These are phyloP conservation scores for Cladorhizidae sp. DNA, from an alignment of 37 sponge, comb jelly and placozoan species.

Conservation along the genomic window DNA sequence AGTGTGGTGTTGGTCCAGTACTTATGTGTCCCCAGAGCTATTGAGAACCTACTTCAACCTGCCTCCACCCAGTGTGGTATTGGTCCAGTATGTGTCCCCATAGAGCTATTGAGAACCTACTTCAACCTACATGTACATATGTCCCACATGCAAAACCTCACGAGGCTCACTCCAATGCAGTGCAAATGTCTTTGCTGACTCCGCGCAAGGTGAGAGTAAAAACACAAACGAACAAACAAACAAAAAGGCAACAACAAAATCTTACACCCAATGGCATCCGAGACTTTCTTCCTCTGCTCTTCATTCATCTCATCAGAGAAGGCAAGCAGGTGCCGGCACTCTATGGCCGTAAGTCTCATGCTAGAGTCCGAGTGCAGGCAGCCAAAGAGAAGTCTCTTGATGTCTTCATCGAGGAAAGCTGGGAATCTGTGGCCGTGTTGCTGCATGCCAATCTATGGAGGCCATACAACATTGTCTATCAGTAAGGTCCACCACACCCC, in stretches of 20 bases:
- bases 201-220: too few relatives aligned
- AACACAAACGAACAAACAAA: not conserved
- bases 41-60: too few relatives aligned
- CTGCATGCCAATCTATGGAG: conserved; percentile 33
- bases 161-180: too few relatives aligned
- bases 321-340: conserved; percentile 28
- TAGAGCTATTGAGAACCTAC: too few relatives aligned
- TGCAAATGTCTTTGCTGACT: too few relatives aligned
- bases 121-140: too few relatives aligned
- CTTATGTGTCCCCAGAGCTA: too few relatives aligned
- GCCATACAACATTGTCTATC: too few relatives aligned
- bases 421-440: conserved; percentile 20
- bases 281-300: conserved; percentile 3
- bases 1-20: not conserved
- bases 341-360: conserved; percentile 36
- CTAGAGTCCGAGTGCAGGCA: conserved; percentile 27
- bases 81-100: too few relatives aligned
- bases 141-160: too few relatives aligned
- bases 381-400: conserved; percentile 29
- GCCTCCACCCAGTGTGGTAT: too few relatives aligned
- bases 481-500: too few relatives aligned
- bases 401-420: conserved; percentile 17
- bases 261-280: conserved; percentile 33
- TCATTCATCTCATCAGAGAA: conserved; percentile 11
- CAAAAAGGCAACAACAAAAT: not conserved